Evolutionary conservation across 2,113 vertebrate species (phyloP), one percentile per base, ranked within the genome.

Genomic region (Serilophus lunatus): DNA sequence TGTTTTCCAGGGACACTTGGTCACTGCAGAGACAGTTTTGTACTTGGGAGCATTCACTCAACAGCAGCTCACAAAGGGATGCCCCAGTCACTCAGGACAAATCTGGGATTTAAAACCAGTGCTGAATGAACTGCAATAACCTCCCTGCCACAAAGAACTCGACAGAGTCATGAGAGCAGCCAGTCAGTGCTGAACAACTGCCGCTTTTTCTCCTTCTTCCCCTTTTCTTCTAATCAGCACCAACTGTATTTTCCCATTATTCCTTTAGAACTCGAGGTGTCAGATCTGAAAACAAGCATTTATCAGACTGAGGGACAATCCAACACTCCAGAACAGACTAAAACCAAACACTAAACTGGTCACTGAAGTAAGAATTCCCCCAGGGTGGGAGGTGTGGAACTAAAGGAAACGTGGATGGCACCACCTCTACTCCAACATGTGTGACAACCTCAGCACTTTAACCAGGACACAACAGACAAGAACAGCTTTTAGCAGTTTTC

Each of bases 121-220:
- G 88, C 68, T 96, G 95, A 95, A 93, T 83, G 82, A 96, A 91
- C 96, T 96, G 83, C 94, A 91, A 33, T 63, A 82, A 70, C 42
- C 29, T n/a, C 38, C 12, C 38, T 23, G 65, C 51, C 76, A 50
- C 49, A 12, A 4, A 0, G 42, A 82, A 23, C 92, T 18, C 16
- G 2, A 3, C 11, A 63, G 7, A 35, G 11, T 13, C 18, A 20
- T 1, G 49, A 36, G 26, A 70, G 66, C 71, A 70, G 45, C 59
- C 10, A 15, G 9, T 31, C 31, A n/a, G 33, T 19, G 60, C 72
- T 56, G 51, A 68, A 18, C 3, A 71, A 18, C 38, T 23, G 26
- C 45, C 18, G 22, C 66, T 88, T 74, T 35, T 3, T 11, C 44
- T 57, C n/a, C 10, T 16, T 16, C 20, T 6, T 42, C 64, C 82